Percentiles rank a stretch among this genome's conserved stretches.
Evolutionary conservation across 2,113 vertebrate genomes (phyloP).

Genomic region (Embiotoca jacksoni): DNA sequence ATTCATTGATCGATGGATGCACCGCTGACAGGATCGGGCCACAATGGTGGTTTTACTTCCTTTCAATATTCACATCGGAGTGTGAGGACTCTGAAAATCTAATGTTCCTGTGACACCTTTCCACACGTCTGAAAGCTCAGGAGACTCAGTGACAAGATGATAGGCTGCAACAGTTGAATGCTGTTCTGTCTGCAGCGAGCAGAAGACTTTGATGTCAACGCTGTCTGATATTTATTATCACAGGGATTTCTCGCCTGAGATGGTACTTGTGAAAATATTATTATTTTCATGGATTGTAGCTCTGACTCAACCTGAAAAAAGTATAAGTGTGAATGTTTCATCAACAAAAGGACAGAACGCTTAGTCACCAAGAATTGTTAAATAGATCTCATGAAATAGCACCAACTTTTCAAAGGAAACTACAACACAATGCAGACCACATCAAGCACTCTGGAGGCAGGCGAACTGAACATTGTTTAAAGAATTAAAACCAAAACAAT

Average conservation of each 20-base stretch:
- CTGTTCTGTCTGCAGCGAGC: background rate
- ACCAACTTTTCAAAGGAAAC: no score
- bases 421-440: no score
- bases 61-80: background rate
- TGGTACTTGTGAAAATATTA: background rate
- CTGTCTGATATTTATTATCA: constrained; percentile 37
- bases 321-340: no score
- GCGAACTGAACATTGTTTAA: no score
- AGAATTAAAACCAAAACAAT: no score
- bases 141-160: constrained; percentile 17
- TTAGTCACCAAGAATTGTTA: no score
- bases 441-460: no score
- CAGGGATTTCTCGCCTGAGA: background rate
- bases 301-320: background rate
- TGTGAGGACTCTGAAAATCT: background rate
- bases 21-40: background rate
- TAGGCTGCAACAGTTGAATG: constrained; percentile 4
- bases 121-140: background rate
- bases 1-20: constrained; percentile 1
- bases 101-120: background rate
- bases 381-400: no score
- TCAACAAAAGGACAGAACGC: no score
- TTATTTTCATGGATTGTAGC: background rate
- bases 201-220: constrained; percentile 10
- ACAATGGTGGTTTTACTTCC: background rate